Base-by-base conservation (phyloP, 2,113 vertebrate genomes). In the Tautogolabrus adspersus region DNA sequence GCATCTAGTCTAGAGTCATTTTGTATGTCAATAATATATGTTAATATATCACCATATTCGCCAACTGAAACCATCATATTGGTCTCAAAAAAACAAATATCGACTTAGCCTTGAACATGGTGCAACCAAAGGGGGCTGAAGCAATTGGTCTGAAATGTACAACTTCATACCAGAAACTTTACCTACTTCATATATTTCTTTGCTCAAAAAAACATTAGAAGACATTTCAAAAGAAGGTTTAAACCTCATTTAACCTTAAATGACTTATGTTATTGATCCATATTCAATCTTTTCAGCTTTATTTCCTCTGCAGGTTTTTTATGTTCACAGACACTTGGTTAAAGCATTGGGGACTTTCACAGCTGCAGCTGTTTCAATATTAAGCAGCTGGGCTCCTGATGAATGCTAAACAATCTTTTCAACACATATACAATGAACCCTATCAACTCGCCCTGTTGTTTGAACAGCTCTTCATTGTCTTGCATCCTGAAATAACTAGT, bases 281-380 rank as follows among this genome's bases (percentile, higher is more conserved):
- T 49, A 19, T 8, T 19, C 7, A 49, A 19, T 49, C 15, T 49
- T 15, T 46, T 10, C 12, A 15, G 44, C 13, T 15, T 19, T 15
- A 49, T 49, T 49, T 8, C 18, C 47, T 19, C 47, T 19, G 18
- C 18, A 49, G 15, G 15, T 42, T 9, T 49, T 18, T 18, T 8
- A 2, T 49, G 16, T 5, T 49, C 47, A 49, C 47, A 26, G 26
- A 6, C 47, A n/a, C 13, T 18, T 8, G 26, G 38, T 63, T 54
- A 37, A 54, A 72, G 40, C 26, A 38, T 61, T 59, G 65, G 63
- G 72, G 46, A 46, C 18, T 15, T 37, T 44, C 21, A 47, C 60
- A 74, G 65, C 64, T 64, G 73, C 73, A 77, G 64, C 78, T 85
- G 68, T 81, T 77, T 73, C 63, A 65, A 65, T 42, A 81, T 15